These are phyloP conservation scores for Catharus fuscescens DNA, from an alignment of 2,113 vertebrate genomes.

Conservation along the genomic window DNA sequence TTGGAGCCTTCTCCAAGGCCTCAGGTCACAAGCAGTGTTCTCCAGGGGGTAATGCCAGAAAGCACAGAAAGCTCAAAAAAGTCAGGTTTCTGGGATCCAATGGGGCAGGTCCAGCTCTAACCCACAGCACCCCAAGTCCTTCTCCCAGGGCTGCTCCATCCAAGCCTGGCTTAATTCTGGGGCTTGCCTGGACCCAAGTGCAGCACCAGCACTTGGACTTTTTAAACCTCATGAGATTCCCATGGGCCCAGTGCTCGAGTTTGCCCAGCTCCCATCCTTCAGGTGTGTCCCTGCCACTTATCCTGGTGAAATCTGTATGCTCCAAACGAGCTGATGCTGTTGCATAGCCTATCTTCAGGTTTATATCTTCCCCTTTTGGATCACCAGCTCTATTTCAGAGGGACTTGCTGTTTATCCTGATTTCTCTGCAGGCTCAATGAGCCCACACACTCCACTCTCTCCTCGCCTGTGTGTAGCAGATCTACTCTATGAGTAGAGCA, in stretches of 20 bases:
- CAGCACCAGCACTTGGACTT: not conserved
- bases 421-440: not conserved
- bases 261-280: not conserved
- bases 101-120: not conserved
- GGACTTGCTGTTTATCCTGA: not conserved
- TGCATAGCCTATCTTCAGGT: not conserved
- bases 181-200: not conserved
- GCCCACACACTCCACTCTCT: not conserved
- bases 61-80: too few species aligned
- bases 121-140: not conserved
- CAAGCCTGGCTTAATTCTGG: not conserved
- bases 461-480: not conserved
- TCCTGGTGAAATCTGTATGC: not conserved
- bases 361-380: fast-evolving
- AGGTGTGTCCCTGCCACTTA: not conserved
- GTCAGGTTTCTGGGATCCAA: too few species aligned
- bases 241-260: fast-evolving
- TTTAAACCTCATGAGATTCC: not conserved
- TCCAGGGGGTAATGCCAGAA: too few species aligned
- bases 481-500: not conserved
- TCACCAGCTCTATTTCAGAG: not conserved
- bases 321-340: fast-evolving
- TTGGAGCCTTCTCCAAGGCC: too few species aligned
- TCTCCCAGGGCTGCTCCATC: not conserved
- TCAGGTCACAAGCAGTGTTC: too few species aligned